A percentile compares a stretch with the other conserved stretches of the same genome.
Evolutionary conservation across 2,797 vertebrate genomes (phyloP).

Genomic region (Megaceryle alcyon): DNA sequence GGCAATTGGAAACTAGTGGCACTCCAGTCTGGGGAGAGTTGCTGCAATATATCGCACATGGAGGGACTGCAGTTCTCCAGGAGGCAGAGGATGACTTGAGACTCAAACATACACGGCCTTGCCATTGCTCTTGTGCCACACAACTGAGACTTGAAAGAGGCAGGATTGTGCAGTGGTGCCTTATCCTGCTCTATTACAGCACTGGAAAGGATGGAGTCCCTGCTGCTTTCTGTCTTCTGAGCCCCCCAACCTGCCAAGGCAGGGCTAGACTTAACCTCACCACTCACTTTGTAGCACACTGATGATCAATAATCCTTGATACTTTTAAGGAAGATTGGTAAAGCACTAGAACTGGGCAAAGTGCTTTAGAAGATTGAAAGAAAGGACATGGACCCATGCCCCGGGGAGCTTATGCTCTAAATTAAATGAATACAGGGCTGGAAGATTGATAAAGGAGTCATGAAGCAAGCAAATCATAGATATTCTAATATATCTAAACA

Average conservation of each 20-base stretch:
- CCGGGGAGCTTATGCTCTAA: background rate
- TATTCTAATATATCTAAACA: slow-evolving; percentile 50
- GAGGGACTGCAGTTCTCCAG: background rate
- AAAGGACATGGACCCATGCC: slow-evolving; percentile 37
- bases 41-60: background rate
- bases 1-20: background rate
- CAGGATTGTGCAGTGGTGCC: background rate
- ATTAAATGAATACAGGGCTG: slow-evolving; percentile 33
- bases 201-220: background rate
- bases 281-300: background rate
- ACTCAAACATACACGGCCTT: background rate
- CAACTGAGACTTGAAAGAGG: background rate
- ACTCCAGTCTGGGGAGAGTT: background rate
- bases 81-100: background rate
- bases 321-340: slow-evolving; percentile 52
- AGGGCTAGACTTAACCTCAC: background rate
- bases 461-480: slow-evolving; percentile 47
- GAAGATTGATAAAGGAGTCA: slow-evolving; percentile 56
- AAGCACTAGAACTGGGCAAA: background rate
- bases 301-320: slow-evolving; percentile 11
- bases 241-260: background rate
- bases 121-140: background rate
- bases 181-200: background rate
- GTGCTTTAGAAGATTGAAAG: slow-evolving; percentile 61
- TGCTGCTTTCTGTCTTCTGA: background rate